Percentiles rank a stretch among this genome's conserved stretches.
Conservation (phyloP, 2,888 invertebrate genomes). For the Cotesia congregata region DNA sequence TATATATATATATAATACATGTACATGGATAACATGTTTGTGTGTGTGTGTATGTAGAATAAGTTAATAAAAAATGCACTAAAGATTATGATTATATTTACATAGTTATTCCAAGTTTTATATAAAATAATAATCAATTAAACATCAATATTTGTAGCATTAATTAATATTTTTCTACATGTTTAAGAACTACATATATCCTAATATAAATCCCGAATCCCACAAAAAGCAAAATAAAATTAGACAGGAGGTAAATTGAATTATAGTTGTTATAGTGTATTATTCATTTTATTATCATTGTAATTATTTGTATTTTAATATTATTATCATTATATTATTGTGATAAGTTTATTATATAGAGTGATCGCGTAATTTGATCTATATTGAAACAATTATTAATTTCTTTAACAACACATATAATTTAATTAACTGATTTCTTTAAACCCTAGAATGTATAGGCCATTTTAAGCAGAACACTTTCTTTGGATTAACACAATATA, state of each 20-base stretch:
- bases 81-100: not conserved
- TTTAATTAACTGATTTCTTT: constrained; percentile 20
- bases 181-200: not conserved
- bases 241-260: not conserved
- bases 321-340: not conserved
- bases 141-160: not conserved
- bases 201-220: not conserved
- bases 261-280: not conserved
- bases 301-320: not conserved
- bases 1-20: not conserved
- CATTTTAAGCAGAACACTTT: constrained; percentile 65
- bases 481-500: constrained; percentile 62
- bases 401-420: constrained; percentile 1
- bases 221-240: not conserved
- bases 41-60: not conserved
- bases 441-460: constrained; percentile 55
- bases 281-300: not conserved
- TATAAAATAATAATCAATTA: not conserved
- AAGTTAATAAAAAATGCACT: not conserved
- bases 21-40: not conserved
- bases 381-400: not conserved
- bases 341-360: not conserved
- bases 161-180: not conserved
- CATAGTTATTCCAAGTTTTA: not conserved
- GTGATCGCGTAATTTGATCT: not conserved